Percentiles rank a stretch among this genome's conserved stretches.
Evolutionary conservation across 2,888 invertebrate species (phyloP).

Genomic region (Phymatocera aterrima): DNA sequence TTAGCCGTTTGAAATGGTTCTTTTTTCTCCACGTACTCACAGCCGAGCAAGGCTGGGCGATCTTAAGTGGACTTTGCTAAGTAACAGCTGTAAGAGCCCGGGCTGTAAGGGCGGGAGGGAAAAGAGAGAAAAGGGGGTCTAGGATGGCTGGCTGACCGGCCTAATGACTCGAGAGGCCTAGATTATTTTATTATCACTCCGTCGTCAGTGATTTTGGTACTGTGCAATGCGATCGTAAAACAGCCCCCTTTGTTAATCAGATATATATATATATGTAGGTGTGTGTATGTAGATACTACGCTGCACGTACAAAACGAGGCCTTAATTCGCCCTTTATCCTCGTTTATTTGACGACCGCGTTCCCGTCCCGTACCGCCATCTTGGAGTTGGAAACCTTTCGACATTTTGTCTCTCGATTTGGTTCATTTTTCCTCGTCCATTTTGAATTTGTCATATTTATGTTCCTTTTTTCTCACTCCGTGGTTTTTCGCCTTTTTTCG

Average conservation of each 20-base stretch:
- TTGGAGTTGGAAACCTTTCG: too few species aligned
- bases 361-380: too few species aligned
- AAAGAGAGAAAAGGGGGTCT: neutral
- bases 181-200: slow-evolving; percentile 74
- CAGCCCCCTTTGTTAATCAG: slow-evolving; percentile 50
- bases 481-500: too few species aligned
- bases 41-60: slow-evolving; percentile 29
- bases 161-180: slow-evolving; percentile 74
- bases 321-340: too few species aligned
- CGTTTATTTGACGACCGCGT: too few species aligned
- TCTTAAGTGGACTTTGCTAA: slow-evolving; percentile 69
- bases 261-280: neutral
- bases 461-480: too few species aligned
- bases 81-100: slow-evolving; percentile 62
- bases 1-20: too few species aligned
- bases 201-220: slow-evolving; percentile 71
- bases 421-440: too few species aligned
- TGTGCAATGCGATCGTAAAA: slow-evolving; percentile 68
- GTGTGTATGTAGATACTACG: neutral
- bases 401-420: too few species aligned
- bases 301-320: too few species aligned
- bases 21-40: too few species aligned
- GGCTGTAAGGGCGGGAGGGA: neutral
- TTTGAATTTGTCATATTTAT: too few species aligned
- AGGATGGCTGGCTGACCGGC: slow-evolving; percentile 60